Evolutionary conservation across 1,140 invertebrate species (phyloP).

Genomic region (Venustaconcha ellipsiformis): DNA sequence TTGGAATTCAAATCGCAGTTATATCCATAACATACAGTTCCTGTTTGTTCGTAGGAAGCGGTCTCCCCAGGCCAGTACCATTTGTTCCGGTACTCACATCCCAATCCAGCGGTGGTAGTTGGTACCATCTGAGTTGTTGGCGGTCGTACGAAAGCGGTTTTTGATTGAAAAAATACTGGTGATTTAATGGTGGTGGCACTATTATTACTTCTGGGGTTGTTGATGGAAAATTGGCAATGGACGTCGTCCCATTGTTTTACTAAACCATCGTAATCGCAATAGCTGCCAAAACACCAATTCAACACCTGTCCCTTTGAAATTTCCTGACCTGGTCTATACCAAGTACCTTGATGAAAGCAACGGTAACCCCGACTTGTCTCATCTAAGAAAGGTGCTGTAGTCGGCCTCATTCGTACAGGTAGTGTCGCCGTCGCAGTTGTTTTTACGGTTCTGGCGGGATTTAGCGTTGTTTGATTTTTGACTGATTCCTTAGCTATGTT

Average conservation of each 20-base stretch:
- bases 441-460: too few relatives aligned
- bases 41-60: constrained; percentile 8
- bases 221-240: constrained; percentile 10
- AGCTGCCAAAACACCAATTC: constrained; percentile 25
- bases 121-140: neutral
- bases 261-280: constrained; percentile 25
- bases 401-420: too few relatives aligned
- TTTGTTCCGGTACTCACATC: constrained; percentile 10
- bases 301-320: constrained; percentile 23
- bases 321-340: constrained; percentile 15
- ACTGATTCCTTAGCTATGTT: too few relatives aligned
- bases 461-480: too few relatives aligned
- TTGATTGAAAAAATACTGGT: neutral
- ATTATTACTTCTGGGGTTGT: neutral
- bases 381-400: too few relatives aligned
- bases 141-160: neutral
- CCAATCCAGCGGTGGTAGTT: neutral
- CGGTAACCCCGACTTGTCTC: neutral
- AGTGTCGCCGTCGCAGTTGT: too few relatives aligned
- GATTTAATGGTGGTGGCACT: neutral
- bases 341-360: constrained; percentile 9
- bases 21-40: constrained; percentile 16
- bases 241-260: constrained; percentile 29
- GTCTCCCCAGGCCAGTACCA: constrained; percentile 22
- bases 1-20: constrained; percentile 28